A percentile compares a stretch with the other conserved stretches of the same genome.
Conservation (phyloP, 1,140 invertebrate species). For the Drosophila kanapiae region DNA sequence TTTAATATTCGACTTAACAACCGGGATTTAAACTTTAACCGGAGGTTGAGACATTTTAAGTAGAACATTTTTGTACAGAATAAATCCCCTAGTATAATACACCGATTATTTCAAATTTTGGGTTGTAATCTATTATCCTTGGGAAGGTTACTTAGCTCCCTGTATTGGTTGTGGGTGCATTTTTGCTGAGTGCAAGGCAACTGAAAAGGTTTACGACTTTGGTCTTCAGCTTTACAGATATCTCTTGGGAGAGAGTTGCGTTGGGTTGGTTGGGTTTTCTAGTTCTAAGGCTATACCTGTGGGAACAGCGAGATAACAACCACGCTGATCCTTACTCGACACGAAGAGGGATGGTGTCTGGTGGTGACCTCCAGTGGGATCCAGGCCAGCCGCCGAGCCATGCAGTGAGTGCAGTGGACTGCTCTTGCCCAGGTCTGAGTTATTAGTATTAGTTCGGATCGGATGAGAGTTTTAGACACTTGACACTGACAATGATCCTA, state of each 20-base stretch:
- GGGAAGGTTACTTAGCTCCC: not conserved
- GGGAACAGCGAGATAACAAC: conserved; percentile 92
- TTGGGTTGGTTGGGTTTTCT: conserved; percentile 9
- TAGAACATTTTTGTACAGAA: too few relatives aligned
- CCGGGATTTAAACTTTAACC: not conserved
- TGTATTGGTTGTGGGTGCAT: conserved; percentile 26
- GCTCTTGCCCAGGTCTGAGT: conserved; percentile 68
- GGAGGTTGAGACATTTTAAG: too few relatives aligned
- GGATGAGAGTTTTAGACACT: conserved; percentile 68
- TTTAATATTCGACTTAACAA: not conserved
- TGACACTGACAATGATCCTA: conserved; percentile 46
- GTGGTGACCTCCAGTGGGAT: conserved; percentile 78
- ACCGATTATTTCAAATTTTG: not conserved
- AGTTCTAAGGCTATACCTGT: conserved; percentile 83
- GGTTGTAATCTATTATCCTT: not conserved
- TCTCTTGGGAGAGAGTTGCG: conserved; percentile 8
- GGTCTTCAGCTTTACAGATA: conserved; percentile 36
- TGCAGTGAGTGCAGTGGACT: conserved; percentile 66
- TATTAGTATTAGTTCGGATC: conserved; percentile 41
- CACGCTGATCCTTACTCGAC: conserved; percentile 89
- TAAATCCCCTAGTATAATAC: not conserved
- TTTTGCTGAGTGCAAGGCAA: conserved; percentile 42
- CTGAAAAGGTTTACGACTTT: conserved; percentile 29
- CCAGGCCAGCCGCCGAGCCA: conserved; percentile 59
- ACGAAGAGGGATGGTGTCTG: conserved; percentile 87